phyloP scores from a whole-genome alignment of 2,888 invertebrate genomes.

The Eristalis tenax region DNA sequence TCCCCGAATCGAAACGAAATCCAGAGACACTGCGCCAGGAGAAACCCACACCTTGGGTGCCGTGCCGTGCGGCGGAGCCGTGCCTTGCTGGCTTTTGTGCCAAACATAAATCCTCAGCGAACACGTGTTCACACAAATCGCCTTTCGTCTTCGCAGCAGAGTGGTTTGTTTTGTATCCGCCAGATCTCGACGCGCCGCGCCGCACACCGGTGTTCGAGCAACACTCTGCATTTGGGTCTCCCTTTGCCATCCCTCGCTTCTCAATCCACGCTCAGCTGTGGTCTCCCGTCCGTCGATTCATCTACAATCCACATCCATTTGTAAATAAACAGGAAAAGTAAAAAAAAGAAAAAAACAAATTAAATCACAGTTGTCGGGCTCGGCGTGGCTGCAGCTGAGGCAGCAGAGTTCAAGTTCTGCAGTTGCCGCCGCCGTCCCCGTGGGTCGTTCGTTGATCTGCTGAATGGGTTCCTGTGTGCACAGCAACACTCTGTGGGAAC shows the following conservation, averaged over 20 bases:
- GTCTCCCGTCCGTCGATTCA: conserved; percentile 44
- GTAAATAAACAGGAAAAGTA: conserved; percentile 28
- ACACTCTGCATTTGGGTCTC: conserved; percentile 30
- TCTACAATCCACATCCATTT: conserved; percentile 38
- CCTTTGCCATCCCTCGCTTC: conserved; percentile 14
- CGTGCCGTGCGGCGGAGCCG: background rate
- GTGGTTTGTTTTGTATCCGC: conserved; percentile 47
- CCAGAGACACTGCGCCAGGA: background rate
- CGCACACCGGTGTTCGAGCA: conserved; percentile 54
- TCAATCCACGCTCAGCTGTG: conserved; percentile 52
- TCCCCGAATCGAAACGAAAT: conserved; percentile 13
- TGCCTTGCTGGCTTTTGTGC: background rate
- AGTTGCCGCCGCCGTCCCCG: conserved; percentile 43
- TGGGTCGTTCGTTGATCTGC: conserved; percentile 42
- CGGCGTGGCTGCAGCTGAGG: conserved; percentile 53
- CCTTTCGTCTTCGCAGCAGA: conserved; percentile 26
- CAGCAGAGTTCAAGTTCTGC: conserved; percentile 59
- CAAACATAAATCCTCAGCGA: conserved; percentile 37
- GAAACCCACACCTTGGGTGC: conserved; percentile 46
- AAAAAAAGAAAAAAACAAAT: background rate
- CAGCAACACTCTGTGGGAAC: conserved; percentile 32
- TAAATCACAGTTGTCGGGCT: conserved; percentile 42
- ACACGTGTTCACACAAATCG: conserved; percentile 64
- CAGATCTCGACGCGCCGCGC: conserved; percentile 32
- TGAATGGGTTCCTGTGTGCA: conserved; percentile 53